Evolutionary conservation across 2,113 vertebrate species (phyloP).

Genomic region (Phalacrocorax carbo): DNA sequence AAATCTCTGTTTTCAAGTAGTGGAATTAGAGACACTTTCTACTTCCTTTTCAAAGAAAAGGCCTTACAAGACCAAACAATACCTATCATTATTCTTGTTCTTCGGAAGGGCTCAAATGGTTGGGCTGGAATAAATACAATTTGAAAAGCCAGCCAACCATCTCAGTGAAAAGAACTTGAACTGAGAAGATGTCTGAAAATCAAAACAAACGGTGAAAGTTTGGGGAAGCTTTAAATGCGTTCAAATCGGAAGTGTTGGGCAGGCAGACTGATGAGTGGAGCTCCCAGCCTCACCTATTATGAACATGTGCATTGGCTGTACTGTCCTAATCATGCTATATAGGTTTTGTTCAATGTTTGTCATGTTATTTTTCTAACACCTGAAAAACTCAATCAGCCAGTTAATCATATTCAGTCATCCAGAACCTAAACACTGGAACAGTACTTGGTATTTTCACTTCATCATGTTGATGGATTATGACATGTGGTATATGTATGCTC

Average conservation of each 20-base stretch:
- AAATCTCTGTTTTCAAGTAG: background rate
- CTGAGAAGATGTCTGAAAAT: slow-evolving; percentile 15
- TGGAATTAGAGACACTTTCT: background rate
- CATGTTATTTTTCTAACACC: slow-evolving; percentile 49
- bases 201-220: background rate
- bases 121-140: slow-evolving; percentile 46
- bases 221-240: background rate
- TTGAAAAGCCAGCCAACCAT: slow-evolving; percentile 36
- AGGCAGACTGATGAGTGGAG: background rate
- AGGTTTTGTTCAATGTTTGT: slow-evolving; percentile 35
- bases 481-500: slow-evolving; percentile 30
- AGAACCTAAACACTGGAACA: slow-evolving; percentile 50
- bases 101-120: background rate
- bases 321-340: background rate
- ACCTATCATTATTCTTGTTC: background rate
- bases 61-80: background rate
- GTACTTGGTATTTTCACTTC: slow-evolving; percentile 56
- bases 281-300: background rate
- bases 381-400: slow-evolving; percentile 63
- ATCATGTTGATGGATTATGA: slow-evolving; percentile 67
- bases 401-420: slow-evolving; percentile 66
- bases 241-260: background rate
- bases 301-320: background rate
- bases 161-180: background rate
- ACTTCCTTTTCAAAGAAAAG: background rate